phyloP scores from a whole-genome alignment of 2,888 invertebrate species.

The Phasia obesa region DNA sequence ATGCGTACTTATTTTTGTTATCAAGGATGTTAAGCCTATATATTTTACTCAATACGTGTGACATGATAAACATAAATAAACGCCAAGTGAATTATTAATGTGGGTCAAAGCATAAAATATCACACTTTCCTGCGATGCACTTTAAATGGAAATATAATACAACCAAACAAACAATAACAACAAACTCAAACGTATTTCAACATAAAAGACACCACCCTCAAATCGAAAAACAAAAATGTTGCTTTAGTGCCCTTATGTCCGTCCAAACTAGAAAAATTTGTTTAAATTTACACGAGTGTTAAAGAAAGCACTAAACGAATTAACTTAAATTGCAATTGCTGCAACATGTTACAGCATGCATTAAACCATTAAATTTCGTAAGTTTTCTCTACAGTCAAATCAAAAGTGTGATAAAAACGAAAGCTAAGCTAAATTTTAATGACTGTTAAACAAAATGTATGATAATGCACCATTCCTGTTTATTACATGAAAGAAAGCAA shows the following conservation, averaged over 20 bases:
- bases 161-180: neutral
- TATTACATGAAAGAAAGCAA: constrained; percentile 3
- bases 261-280: neutral
- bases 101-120: constrained; percentile 65
- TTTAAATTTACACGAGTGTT: too few species aligned
- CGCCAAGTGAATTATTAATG: constrained; percentile 66
- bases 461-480: constrained; percentile 20
- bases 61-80: constrained; percentile 68
- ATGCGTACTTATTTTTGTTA: constrained; percentile 1
- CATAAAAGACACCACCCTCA: neutral
- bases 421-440: constrained; percentile 35
- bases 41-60: constrained; percentile 67
- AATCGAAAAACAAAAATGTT: constrained; percentile 6
- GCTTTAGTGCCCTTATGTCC: neutral
- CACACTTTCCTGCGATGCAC: constrained; percentile 54
- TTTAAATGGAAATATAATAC: constrained; percentile 36
- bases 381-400: neutral
- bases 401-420: constrained; percentile 7
- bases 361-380: constrained; percentile 5
- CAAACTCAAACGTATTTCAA: neutral
- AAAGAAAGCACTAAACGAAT: too few species aligned
- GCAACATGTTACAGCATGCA: constrained; percentile 23
- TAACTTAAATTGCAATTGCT: neutral
- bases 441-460: constrained; percentile 35
- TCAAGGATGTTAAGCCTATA: constrained; percentile 51